These are phyloP conservation scores for Plagodis pulveraria DNA, from an alignment of 2,888 invertebrate species.

Conservation along the genomic window DNA sequence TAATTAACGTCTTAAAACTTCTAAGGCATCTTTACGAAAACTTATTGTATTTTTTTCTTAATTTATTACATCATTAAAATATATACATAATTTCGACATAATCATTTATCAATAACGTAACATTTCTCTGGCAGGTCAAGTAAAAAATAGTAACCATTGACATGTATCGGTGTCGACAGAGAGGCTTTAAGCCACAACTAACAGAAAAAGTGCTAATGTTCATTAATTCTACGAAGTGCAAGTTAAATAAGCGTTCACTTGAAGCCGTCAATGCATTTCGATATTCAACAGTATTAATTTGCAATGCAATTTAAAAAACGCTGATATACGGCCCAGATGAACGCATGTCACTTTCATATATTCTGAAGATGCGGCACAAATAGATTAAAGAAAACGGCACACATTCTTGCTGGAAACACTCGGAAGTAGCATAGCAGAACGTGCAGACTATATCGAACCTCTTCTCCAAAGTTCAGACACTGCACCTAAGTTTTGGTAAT, in stretches of 20 bases:
- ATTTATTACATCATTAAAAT: constrained; percentile 82
- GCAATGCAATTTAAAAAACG: too few relatives aligned
- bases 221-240: constrained; percentile 51
- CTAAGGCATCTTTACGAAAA: constrained; percentile 82
- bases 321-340: neutral
- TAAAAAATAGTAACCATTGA: constrained; percentile 55
- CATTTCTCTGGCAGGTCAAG: constrained; percentile 73
- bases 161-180: constrained; percentile 24
- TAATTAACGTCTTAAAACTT: constrained; percentile 73
- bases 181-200: constrained; percentile 61
- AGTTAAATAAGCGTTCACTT: constrained; percentile 49
- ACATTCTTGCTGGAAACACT: neutral
- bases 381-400: neutral
- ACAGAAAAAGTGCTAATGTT: constrained; percentile 57
- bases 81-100: constrained; percentile 83
- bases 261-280: constrained; percentile 33
- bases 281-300: too few relatives aligned
- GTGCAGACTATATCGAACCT: neutral
- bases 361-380: too few relatives aligned
- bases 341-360: too few relatives aligned
- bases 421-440: too few relatives aligned
- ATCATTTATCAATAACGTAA: constrained; percentile 74
- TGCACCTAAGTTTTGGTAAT: constrained; percentile 62
- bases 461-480: neutral
- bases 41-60: constrained; percentile 80